Evolutionary conservation across 2,797 vertebrate genomes (phyloP), one percentile per base, ranked within the genome.

Genomic region (Sebastes miniatus): DNA sequence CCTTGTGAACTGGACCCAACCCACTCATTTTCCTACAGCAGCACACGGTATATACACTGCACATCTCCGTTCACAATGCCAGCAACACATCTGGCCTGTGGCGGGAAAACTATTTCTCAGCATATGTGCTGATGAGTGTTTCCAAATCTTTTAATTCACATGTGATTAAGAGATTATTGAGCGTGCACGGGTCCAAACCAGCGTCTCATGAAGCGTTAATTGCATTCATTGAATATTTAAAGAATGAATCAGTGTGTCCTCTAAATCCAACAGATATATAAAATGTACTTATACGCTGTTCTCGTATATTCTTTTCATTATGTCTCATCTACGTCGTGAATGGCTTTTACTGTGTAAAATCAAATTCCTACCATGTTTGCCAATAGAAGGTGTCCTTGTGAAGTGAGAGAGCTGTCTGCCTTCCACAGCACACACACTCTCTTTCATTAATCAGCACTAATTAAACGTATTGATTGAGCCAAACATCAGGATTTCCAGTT

Each of bases 401-500:
- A 93, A 94, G 92, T 88, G 93, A 94, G 94, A 94, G 90, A 91
- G 91, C 91, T 88, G 92, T 93, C 90, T 92, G 88, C 86, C 91
- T 81, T 93, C 92, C 82, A 88, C 95, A 94, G 92, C 91, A 18
- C 43, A 18, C 43, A 47, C 94, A 93, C 91, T 63, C 90, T 83
- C 92, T 61, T 95, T 94, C 96, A 97, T 97, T 97, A 96, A 97
- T 97, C 97, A 96, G 92, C 95, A 93, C 96, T 97, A 97, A 97
- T 98, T 97, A 97, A 97, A 96, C 89, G 75, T 96, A 97, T 97
- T 95, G 97, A 97, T 96, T 95, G 85, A 88, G 87, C 82, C 87
- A 92, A 94, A 95, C 94, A 93, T 93, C 80, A 81, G 93, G 92
- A 95, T 96, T 94, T 95, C 87, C 88, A 92, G 80, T 86, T 92